phyloP scores from a whole-genome alignment of 2,797 vertebrate species.

The Miichthys miiuy region DNA sequence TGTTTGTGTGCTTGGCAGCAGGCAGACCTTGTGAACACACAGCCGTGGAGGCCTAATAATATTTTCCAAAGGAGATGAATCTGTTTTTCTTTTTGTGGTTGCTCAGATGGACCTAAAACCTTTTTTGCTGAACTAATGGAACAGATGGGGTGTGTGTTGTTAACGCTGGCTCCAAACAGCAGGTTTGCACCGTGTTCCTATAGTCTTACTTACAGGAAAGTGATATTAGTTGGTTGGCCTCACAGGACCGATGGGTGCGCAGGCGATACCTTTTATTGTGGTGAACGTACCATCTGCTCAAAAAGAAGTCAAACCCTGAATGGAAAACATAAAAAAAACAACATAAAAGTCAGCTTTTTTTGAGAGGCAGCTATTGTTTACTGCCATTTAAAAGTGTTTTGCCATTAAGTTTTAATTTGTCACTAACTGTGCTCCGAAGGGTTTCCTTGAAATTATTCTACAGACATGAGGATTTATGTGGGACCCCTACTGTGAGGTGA shows the following conservation, averaged over 20 bases:
- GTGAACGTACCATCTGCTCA: background rate
- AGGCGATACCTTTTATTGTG: constrained; percentile 3
- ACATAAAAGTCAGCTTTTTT: background rate
- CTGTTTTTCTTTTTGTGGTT: constrained; percentile 69
- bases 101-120: constrained; percentile 49
- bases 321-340: background rate
- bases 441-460: background rate
- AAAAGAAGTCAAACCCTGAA: background rate
- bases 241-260: constrained; percentile 13
- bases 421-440: constrained; percentile 5
- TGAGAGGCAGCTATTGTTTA: background rate
- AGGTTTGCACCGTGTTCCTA: constrained; percentile 38
- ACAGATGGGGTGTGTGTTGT: constrained; percentile 67
- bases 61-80: constrained; percentile 82
- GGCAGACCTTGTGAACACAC: constrained; percentile 70
- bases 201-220: constrained; percentile 35
- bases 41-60: constrained; percentile 69
- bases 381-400: constrained; percentile 27
- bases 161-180: constrained; percentile 47
- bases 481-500: background rate
- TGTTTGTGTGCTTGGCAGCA: constrained; percentile 78
- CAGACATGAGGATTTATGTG: constrained; percentile 14
- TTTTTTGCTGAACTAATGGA: constrained; percentile 69
- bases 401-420: constrained; percentile 22
- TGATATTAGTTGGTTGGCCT: constrained; percentile 28